Base-by-base conservation (phyloP, 1,140 invertebrate genomes). In the Drosophila sp. region DNA sequence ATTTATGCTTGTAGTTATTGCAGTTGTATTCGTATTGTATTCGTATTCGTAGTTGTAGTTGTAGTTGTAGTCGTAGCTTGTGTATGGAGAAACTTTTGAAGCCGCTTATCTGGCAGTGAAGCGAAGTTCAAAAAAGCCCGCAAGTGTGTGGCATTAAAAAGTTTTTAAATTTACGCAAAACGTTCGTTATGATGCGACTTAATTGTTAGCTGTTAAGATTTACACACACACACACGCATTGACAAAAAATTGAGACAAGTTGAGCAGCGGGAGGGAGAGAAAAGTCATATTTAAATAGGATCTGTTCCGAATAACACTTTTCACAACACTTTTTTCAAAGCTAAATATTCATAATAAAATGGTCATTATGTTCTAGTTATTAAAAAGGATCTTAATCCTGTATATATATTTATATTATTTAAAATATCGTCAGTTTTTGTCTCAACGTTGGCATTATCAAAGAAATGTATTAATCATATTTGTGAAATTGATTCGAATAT, bases 141-240 rank as follows among this genome's bases (percentile, higher is more conserved):
- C 82, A 87, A 87, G 82, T 87, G 82, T 87, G 83, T 87, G 82
- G 82, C 86, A 87, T 89, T 87, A 89, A 87, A 87, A 87, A 89
- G 45, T 87, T 87, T 78, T 58, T 53, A 87, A 82, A 86, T 78
- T 76, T 87, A 82, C 76, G 75, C 75, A 78, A 67, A 89, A 76
- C 72, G 78, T 87, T 87, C 64, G 82, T 82, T 89, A 87, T 75
- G 72, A 62, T 89, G 78, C 83, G 83, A 89, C 82, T 87, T 87
- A 87, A 87, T 87, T 87, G 82, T 87, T 89, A 67, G 82, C 83
- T 87, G 83, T 82, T 72, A 89, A 87, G 83, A 89, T 81, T 86
- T 86, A 79, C 65, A 86, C 48, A 67, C 67, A 65, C 61, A 71
- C 59, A 50, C 27, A 45, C 8, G 16, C 18, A 56, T 9, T 41